Percentiles rank a stretch among this genome's conserved stretches.
Evolutionary conservation across 2,888 invertebrate species (phyloP).

Genomic region (Serripes groenlandicus): DNA sequence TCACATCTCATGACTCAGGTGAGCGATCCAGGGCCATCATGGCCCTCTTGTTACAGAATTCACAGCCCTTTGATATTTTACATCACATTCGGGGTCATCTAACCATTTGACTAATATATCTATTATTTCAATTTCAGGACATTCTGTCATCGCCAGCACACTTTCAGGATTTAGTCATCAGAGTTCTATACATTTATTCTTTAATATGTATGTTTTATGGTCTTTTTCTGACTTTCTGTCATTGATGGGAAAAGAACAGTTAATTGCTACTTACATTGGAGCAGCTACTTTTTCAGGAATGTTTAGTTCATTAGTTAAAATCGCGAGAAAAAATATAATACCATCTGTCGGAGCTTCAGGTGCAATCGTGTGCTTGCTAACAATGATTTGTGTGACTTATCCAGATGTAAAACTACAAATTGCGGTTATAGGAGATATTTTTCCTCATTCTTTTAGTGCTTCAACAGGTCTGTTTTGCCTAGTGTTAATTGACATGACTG

Average conservation of each 20-base stretch:
- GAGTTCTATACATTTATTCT: constrained; percentile 93
- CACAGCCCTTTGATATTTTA: no score
- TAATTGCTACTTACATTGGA: constrained; percentile 95
- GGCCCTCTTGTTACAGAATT: no score
- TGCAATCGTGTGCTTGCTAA: constrained; percentile 96
- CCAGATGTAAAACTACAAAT: constrained; percentile 96
- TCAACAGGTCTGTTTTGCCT: constrained; percentile 94
- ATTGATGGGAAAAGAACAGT: constrained; percentile 95
- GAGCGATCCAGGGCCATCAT: no score
- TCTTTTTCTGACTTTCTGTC: constrained; percentile 89
- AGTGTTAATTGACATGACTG: constrained; percentile 94
- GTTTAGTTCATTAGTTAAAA: constrained; percentile 93
- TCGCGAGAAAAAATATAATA: constrained; percentile 90
- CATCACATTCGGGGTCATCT: no score
- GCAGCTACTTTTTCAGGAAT: constrained; percentile 93
- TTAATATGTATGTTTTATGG: constrained; percentile 98
- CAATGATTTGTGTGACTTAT: constrained; percentile 94
- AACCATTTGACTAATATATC: no score
- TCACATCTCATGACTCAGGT: no score
- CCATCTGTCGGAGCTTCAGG: constrained; percentile 98
- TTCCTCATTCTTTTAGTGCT: constrained; percentile 92
- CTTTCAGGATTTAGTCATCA: constrained; percentile 98
- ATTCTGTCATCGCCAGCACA: constrained; percentile 91
- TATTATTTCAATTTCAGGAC: constrained; percentile 87
- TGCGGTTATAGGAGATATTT: constrained; percentile 94